phyloP scores from a whole-genome alignment of 2,113 vertebrate species.

The Anhinga anhinga region DNA sequence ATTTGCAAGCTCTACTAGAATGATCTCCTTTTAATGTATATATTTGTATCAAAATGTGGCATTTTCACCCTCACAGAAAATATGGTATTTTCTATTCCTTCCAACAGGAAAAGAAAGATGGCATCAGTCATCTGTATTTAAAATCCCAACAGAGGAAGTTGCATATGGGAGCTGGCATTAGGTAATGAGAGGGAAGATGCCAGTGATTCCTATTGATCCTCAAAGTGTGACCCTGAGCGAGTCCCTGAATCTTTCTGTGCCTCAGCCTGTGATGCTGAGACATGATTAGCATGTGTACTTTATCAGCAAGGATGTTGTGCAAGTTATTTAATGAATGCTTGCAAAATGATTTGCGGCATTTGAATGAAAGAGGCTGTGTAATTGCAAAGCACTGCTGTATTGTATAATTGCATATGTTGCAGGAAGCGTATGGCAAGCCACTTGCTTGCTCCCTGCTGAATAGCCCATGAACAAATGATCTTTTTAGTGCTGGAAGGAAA shows the following conservation, averaged over 20 bases:
- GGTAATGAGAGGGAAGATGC: neutral
- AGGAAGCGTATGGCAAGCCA: neutral
- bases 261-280: neutral
- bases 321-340: conserved; percentile 4
- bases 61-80: neutral
- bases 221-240: neutral
- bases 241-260: neutral
- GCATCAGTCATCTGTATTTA: neutral
- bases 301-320: conserved; percentile 15
- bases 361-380: neutral
- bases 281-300: neutral
- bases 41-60: neutral
- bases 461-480: neutral
- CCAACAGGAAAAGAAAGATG: neutral
- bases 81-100: neutral
- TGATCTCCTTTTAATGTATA: neutral
- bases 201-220: neutral
- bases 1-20: conserved; percentile 4
- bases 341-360: neutral
- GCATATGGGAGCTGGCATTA: neutral
- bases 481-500: neutral
- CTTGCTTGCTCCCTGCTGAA: neutral
- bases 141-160: neutral
- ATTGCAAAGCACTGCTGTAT: neutral
- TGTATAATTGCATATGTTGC: neutral